Evolutionary conservation across 1,140 invertebrate species (phyloP).

Genomic region (Gonioctena quinquepunctata): DNA sequence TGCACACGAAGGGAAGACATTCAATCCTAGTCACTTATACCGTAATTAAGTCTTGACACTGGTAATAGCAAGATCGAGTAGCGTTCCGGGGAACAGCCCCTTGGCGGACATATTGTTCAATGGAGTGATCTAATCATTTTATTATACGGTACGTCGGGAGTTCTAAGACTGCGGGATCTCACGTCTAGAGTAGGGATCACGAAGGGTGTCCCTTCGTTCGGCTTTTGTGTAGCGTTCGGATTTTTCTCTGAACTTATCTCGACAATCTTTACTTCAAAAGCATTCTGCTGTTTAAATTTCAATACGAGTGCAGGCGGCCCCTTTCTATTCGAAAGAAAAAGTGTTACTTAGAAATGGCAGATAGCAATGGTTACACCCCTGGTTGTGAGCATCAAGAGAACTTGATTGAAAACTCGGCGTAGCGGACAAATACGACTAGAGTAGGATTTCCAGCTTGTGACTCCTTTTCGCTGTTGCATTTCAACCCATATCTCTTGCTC

Average conservation of each 20-base stretch:
- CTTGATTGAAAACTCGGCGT: constrained; percentile 54
- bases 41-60: background rate
- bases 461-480: constrained; percentile 39
- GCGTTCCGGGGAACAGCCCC: background rate
- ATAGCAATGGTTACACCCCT: constrained; percentile 45
- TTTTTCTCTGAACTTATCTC: constrained; percentile 34
- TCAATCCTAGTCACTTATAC: background rate
- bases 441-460: constrained; percentile 50
- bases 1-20: background rate
- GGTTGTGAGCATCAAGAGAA: constrained; percentile 47
- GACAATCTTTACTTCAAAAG: constrained; percentile 38
- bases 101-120: constrained; percentile 39
- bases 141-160: constrained; percentile 39
- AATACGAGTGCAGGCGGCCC: constrained; percentile 28
- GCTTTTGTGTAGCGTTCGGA: constrained; percentile 35
- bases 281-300: constrained; percentile 41
- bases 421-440: constrained; percentile 53
- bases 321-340: constrained; percentile 39
- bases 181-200: constrained; percentile 45
- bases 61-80: background rate
- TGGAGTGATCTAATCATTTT: constrained; percentile 52
- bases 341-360: constrained; percentile 33
- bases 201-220: constrained; percentile 29
- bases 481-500: constrained; percentile 41
- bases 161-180: constrained; percentile 39